A percentile compares a stretch with the other conserved stretches of the same genome.
Evolutionary conservation across 2,797 vertebrate species (phyloP).

Genomic region (Hipposideros larvatus): DNA sequence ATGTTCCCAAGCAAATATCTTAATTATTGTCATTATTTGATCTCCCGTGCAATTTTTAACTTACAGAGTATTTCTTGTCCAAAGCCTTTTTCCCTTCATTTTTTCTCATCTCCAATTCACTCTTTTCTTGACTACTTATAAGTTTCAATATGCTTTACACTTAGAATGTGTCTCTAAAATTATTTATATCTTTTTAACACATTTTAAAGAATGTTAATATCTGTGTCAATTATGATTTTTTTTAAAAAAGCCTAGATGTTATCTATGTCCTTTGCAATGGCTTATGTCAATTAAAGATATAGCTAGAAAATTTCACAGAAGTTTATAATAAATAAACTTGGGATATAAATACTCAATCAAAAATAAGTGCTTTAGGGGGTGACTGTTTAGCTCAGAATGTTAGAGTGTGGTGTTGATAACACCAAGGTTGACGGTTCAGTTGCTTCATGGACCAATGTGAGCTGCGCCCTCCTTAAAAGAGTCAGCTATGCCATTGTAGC

Average conservation of each 20-base stretch:
- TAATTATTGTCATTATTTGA: neutral
- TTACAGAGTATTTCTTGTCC: neutral
- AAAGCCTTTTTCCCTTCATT: neutral
- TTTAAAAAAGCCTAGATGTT: neutral
- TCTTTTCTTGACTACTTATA: conserved; percentile 7
- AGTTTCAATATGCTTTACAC: neutral
- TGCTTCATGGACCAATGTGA: too few relatives aligned
- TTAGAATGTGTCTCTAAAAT: neutral
- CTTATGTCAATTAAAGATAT: neutral
- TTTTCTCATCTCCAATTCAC: neutral
- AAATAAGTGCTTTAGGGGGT: neutral
- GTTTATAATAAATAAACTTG: neutral
- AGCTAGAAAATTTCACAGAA: neutral
- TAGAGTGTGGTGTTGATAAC: too few relatives aligned
- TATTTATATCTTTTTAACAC: neutral
- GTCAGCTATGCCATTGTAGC: too few relatives aligned
- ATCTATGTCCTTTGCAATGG: neutral
- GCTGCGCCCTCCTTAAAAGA: too few relatives aligned
- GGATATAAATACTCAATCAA: neutral
- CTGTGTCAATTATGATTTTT: neutral
- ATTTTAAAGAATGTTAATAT: neutral
- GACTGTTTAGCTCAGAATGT: too few relatives aligned
- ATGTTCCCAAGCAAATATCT: neutral
- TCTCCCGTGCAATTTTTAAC: neutral
- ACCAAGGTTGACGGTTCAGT: too few relatives aligned